Evolutionary conservation across 2,888 invertebrate genomes (phyloP).

Genomic region (Buathra laborator): DNA sequence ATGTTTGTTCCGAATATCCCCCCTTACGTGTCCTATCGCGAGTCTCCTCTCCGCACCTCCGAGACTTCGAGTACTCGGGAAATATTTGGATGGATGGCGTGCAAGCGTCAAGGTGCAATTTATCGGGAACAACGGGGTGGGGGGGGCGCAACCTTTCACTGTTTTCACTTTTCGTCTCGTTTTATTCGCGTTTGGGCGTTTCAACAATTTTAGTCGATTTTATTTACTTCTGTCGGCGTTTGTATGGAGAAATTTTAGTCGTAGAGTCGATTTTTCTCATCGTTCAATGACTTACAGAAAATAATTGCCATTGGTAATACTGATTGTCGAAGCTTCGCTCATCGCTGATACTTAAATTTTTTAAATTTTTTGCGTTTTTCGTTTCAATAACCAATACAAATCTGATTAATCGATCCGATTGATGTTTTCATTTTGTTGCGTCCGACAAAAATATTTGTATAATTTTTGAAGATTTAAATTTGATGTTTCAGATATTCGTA

Average conservation of each 20-base stretch:
- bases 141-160: slow-evolving; percentile 21
- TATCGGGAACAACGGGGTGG: neutral
- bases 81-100: slow-evolving; percentile 8
- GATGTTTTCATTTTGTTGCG: no score
- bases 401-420: no score
- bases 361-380: neutral
- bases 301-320: no score
- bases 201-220: neutral
- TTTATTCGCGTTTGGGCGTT: neutral
- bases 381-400: no score
- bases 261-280: neutral
- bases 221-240: neutral
- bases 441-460: no score
- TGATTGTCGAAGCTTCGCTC: no score
- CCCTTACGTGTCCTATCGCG: neutral
- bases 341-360: no score
- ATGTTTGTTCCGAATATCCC: slow-evolving; percentile 16
- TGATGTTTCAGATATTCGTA: slow-evolving; percentile 18
- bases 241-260: neutral
- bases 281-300: neutral
- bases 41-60: slow-evolving; percentile 32
- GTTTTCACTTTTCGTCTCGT: slow-evolving; percentile 30
- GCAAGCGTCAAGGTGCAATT: slow-evolving; percentile 23
- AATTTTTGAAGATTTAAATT: neutral
- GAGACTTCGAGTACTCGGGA: neutral